Conservation (phyloP, 2,797 vertebrate genomes). For the Sternarchorhynchus goeldii region DNA sequence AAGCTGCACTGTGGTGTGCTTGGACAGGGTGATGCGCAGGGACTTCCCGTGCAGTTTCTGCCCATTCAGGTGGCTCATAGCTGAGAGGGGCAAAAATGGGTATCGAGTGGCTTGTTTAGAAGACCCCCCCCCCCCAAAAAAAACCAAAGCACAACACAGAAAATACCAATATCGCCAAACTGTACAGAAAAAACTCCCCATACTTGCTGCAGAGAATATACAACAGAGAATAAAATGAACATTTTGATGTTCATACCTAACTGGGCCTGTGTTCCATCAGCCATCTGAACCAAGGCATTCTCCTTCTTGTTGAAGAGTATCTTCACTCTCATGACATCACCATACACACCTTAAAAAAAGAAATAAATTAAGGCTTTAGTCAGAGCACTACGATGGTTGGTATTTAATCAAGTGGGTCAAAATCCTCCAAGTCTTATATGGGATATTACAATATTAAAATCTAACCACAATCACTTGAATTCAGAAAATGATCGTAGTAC, state of each 20-base stretch:
- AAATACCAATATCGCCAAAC: too few relatives aligned
- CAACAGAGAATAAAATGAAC: too few relatives aligned
- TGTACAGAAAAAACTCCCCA: too few relatives aligned
- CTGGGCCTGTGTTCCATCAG: slow-evolving; percentile 94
- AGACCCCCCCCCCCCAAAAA: not conserved
- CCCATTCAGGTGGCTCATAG: slow-evolving; percentile 95
- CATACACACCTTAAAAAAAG: slow-evolving; percentile 85
- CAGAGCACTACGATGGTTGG: slow-evolving; percentile 47
- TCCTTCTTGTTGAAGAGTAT: slow-evolving; percentile 98
- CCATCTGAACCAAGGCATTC: slow-evolving; percentile 96
- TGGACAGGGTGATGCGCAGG: slow-evolving; percentile 90
- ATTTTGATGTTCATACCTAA: slow-evolving; percentile 76
- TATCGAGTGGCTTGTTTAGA: not conserved
- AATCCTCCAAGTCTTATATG: not conserved
- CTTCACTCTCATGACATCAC: slow-evolving; percentile 97
- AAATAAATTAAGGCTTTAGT: slow-evolving; percentile 42
- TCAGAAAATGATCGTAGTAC: not conserved
- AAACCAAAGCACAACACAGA: too few relatives aligned
- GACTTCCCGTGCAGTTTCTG: slow-evolving; percentile 91
- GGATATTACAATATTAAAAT: not conserved
- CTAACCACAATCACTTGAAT: not conserved
- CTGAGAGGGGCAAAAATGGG: slow-evolving; percentile 62
- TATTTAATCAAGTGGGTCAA: not conserved
- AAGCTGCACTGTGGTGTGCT: slow-evolving; percentile 94
- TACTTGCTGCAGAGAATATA: too few relatives aligned